Evolutionary conservation across 2,888 invertebrate genomes (phyloP).

Genomic region (Hesperia comma): DNA sequence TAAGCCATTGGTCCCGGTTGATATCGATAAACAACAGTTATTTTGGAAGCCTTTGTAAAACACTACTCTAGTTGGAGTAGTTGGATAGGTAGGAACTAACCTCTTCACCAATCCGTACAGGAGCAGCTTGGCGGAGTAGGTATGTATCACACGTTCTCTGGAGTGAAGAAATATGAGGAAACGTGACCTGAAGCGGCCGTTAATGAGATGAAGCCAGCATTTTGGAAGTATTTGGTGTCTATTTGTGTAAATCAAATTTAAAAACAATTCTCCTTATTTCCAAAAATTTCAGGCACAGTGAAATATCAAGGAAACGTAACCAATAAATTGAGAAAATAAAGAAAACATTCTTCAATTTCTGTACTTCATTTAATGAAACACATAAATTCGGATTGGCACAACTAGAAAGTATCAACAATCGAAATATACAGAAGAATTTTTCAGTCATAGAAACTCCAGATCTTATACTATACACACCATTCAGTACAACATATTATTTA

Average conservation of each 20-base stretch:
- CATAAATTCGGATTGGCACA: slow-evolving; percentile 83
- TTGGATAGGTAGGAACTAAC: too few relatives aligned
- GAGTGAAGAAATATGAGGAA: too few relatives aligned
- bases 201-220: neutral
- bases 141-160: too few relatives aligned
- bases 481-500: slow-evolving; percentile 41
- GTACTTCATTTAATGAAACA: slow-evolving; percentile 79
- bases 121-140: too few relatives aligned
- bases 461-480: slow-evolving; percentile 37
- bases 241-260: neutral
- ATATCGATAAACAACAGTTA: too few relatives aligned
- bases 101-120: too few relatives aligned
- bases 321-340: slow-evolving; percentile 17
- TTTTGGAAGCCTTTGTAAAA: too few relatives aligned
- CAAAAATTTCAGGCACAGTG: neutral
- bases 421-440: slow-evolving; percentile 67
- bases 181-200: too few relatives aligned
- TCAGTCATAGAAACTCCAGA: slow-evolving; percentile 65
- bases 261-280: neutral
- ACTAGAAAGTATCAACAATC: slow-evolving; percentile 75
- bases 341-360: slow-evolving; percentile 42
- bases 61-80: too few relatives aligned
- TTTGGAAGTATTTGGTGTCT: neutral
- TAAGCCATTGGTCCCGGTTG: too few relatives aligned
- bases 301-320: neutral